Evolutionary conservation across 2,113 vertebrate species (phyloP), one percentile per base, ranked within the genome.

Genomic region (Ageneiosus marmoratus): DNA sequence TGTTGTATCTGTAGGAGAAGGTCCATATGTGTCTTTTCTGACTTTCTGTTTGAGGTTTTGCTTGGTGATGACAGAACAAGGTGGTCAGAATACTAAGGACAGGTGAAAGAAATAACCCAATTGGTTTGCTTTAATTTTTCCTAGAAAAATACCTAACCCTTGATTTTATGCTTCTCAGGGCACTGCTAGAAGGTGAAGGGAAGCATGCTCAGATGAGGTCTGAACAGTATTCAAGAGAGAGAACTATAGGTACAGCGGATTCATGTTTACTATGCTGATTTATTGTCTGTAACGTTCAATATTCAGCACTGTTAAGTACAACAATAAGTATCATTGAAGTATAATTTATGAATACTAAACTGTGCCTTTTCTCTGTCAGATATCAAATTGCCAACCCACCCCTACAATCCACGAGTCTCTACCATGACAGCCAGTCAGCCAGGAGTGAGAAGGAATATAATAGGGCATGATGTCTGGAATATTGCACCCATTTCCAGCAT

Each of bases 111-210:
- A 77, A 27, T 41, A 75, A 51, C 32, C 22, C 27, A 69, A 53
- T 27, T 63, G 48, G 34, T 16, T 32, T 58, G 41, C 9, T 24
- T 81, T 2, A 16, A 24, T 48, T 10, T 27, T 55, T 24, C 9
- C 4, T 58, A 29, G 37, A 3, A 83, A 34, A 37, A n/a, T 37
- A 22, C 9, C 8, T 51, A 4, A 87, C 12, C 84, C 44, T 80
- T 82, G 12, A 27, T 85, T 78, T 67, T 89, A n/a, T 92, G 87
- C 81, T 82, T 85, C 83, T 73, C 87, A 99, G 98, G 88, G 94
- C 97, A 88, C 94, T 99, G 55, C 86, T 99, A 87, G 96, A 99
- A 92, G 96, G 95, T 65, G 95, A 97, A 88, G 93, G 90, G 88
- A 91, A 89, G 0, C 93, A 96, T 88, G 88, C 94, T 87, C 76